Evolutionary conservation across 2,888 invertebrate species (phyloP).

Genomic region (Mycalesis mineus): DNA sequence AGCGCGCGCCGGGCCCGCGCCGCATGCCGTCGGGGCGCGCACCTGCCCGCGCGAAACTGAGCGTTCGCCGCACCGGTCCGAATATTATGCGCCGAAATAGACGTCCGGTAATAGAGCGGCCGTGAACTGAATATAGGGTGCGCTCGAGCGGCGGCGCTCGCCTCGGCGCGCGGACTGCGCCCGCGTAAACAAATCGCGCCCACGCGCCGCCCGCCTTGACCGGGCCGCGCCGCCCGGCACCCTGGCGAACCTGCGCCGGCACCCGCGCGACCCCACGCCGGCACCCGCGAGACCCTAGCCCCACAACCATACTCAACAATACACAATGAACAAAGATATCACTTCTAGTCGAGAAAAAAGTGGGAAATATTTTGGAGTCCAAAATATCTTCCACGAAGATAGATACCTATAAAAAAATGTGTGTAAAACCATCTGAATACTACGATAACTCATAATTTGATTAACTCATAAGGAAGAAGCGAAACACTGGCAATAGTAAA

Average conservation of each 20-base stretch:
- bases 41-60: slow-evolving; percentile 69
- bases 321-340: no score
- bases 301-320: no score
- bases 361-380: no score
- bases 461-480: no score
- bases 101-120: slow-evolving; percentile 72
- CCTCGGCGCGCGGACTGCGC: slow-evolving; percentile 44
- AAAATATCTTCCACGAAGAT: no score
- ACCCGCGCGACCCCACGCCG: slow-evolving; percentile 30
- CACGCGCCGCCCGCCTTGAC: slow-evolving; percentile 40
- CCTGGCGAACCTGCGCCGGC: slow-evolving; percentile 16
- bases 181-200: slow-evolving; percentile 46
- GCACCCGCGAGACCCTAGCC: neutral
- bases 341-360: no score
- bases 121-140: slow-evolving; percentile 73
- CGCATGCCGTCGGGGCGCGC: slow-evolving; percentile 53
- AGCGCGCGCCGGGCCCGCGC: slow-evolving; percentile 42
- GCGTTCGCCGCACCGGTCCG: slow-evolving; percentile 63
- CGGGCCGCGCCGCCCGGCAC: slow-evolving; percentile 23
- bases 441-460: no score
- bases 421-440: no score
- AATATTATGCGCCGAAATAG: slow-evolving; percentile 72
- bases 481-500: no score
- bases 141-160: slow-evolving; percentile 52
- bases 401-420: no score